Percentiles rank a stretch among this genome's conserved stretches.
These are phyloP conservation scores for Trichomalopsis sarcophagae DNA, from an alignment of 1,140 invertebrate genomes.

Conservation along the genomic window DNA sequence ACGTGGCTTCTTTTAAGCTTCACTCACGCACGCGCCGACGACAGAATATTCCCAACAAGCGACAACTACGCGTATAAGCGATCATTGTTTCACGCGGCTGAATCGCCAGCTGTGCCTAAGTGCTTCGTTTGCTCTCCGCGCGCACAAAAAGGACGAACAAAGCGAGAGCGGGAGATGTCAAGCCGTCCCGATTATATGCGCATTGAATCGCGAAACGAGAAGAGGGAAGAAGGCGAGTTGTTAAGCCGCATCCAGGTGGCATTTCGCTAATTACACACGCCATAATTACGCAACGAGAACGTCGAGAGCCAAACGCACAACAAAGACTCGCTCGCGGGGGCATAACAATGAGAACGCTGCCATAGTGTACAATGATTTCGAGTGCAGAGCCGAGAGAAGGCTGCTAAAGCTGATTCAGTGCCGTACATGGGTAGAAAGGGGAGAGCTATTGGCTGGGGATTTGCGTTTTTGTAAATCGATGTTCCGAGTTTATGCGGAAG, in stretches of 20 bases:
- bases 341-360: not conserved
- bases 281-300: constrained; percentile 53
- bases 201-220: constrained; percentile 28
- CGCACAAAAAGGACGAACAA: constrained; percentile 40
- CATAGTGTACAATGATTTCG: not conserved
- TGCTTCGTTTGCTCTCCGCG: not conserved
- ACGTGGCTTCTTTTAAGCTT: not conserved
- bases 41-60: not conserved
- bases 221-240: constrained; percentile 41
- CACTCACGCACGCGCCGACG: not conserved
- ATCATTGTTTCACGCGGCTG: constrained; percentile 12
- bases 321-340: not conserved
- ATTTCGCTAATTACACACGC: constrained; percentile 54
- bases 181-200: not conserved
- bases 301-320: constrained; percentile 12
- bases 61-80: not conserved
- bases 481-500: not conserved
- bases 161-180: constrained; percentile 5
- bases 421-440: not conserved
- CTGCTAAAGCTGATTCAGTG: not conserved
- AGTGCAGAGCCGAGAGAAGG: not conserved
- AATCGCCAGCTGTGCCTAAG: not conserved
- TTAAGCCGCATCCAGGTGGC: constrained; percentile 56
- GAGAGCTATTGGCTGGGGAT: not conserved
- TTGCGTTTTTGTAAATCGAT: not conserved